Conservation (phyloP, 2,113 vertebrate genomes). For the Peucedramus taeniatus region DNA sequence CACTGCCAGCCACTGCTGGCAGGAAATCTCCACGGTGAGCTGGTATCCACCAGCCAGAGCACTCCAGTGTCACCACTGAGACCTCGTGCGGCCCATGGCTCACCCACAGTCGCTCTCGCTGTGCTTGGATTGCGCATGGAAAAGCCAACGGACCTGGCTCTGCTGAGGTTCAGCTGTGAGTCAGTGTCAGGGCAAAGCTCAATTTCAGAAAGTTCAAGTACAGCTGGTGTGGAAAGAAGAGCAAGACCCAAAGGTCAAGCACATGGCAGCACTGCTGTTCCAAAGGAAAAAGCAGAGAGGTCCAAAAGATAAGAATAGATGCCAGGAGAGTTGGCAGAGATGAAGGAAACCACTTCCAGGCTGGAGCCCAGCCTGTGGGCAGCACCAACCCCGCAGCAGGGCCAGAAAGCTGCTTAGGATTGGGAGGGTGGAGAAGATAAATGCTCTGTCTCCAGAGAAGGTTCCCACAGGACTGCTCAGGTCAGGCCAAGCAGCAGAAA, state of each 20-base stretch:
- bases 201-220: background rate
- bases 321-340: background rate
- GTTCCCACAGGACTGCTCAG: background rate
- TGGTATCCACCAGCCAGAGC: background rate
- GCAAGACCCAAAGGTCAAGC: background rate
- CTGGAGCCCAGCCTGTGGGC: background rate
- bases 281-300: background rate
- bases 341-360: background rate
- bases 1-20: background rate
- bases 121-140: fast-evolving
- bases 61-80: background rate
- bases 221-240: background rate
- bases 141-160: background rate
- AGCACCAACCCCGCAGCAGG: background rate
- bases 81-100: background rate
- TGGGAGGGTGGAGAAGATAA: background rate
- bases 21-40: background rate
- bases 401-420: background rate
- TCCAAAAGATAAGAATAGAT: background rate
- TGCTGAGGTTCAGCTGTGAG: background rate
- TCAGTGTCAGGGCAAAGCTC: background rate
- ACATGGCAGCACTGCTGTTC: background rate
- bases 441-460: background rate
- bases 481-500: background rate
- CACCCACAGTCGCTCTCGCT: background rate